phyloP scores from a whole-genome alignment of 2,797 vertebrate genomes.

The Acrossocheilus fasciatus region DNA sequence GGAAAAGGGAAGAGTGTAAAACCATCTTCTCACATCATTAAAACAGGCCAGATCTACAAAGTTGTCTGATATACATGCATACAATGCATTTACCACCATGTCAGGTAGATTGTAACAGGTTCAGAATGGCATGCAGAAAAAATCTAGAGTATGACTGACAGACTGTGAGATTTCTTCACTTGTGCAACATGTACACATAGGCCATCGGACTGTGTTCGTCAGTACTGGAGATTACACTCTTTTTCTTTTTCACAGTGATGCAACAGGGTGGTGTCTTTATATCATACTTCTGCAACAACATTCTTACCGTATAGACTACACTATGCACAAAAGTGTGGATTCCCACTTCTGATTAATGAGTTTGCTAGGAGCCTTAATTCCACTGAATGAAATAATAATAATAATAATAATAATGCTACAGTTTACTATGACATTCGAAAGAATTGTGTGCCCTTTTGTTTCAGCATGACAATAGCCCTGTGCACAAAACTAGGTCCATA shows the following conservation, averaged over 20 bases:
- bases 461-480: neutral
- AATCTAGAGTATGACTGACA: constrained; percentile 19
- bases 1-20: constrained; percentile 42
- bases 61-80: neutral
- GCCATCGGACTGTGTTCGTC: neutral
- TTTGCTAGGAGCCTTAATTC: neutral
- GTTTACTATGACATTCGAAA: neutral
- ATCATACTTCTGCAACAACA: neutral
- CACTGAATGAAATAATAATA: neutral
- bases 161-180: constrained; percentile 7
- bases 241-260: constrained; percentile 73
- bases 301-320: constrained; percentile 1
- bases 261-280: neutral
- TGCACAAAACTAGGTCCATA: neutral
- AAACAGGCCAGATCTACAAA: neutral
- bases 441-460: neutral
- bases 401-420: neutral
- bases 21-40: neutral
- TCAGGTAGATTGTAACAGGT: neutral
- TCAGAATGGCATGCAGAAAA: constrained; percentile 40
- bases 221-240: neutral
- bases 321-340: neutral
- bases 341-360: neutral
- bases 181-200: constrained; percentile 69
- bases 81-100: neutral